Evolutionary conservation across 2,113 vertebrate species (phyloP).

Genomic region (Tragelaphus buxtoni): DNA sequence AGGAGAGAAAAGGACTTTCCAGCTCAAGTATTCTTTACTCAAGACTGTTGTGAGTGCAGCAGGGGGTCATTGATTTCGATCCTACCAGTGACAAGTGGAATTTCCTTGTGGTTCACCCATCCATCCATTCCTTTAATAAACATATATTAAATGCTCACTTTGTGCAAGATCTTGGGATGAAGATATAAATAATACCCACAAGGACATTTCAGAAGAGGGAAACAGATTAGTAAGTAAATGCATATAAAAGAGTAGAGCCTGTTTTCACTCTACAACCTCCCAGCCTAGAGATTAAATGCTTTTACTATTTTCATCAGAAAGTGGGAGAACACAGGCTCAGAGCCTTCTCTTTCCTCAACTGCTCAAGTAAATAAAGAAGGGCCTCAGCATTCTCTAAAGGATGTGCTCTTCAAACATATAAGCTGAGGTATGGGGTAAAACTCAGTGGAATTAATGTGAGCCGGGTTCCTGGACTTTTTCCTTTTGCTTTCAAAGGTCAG

Average conservation of each 20-base stretch:
- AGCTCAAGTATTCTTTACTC: neutral
- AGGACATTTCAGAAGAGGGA: neutral
- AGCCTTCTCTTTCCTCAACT: neutral
- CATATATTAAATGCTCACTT: neutral
- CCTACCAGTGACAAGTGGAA: neutral
- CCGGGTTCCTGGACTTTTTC: neutral
- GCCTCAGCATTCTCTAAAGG: neutral
- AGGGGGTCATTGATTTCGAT: neutral
- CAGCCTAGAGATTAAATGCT: neutral
- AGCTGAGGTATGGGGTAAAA: neutral
- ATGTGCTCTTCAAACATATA: neutral
- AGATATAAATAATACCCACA: neutral
- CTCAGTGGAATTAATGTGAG: neutral
- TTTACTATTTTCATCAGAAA: neutral
- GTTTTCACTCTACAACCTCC: neutral
- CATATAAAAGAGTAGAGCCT: neutral
- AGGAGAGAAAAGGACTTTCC: neutral
- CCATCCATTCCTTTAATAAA: neutral
- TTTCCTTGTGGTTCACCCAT: neutral
- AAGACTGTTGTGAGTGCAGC: neutral
- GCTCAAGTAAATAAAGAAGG: neutral
- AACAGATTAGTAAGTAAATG: neutral
- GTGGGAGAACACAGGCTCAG: neutral
- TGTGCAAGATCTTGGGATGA: neutral
- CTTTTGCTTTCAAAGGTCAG: slow-evolving; percentile 32